These are phyloP conservation scores for Coregonus suidteri DNA, from an alignment of 2,797 vertebrate genomes.

Conservation along the genomic window DNA sequence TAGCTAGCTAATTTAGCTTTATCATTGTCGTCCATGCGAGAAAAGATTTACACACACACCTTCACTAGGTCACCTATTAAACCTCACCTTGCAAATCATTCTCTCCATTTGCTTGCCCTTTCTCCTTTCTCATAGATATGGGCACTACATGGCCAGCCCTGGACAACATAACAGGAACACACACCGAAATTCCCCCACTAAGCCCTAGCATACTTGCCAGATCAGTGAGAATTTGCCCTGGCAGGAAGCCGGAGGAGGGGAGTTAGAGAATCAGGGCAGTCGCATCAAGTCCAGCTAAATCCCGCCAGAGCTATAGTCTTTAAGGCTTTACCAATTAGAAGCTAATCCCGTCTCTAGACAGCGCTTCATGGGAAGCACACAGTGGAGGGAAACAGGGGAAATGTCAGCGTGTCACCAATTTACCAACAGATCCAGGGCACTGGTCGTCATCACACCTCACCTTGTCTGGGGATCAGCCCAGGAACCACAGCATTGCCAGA, in stretches of 20 bases:
- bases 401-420: constrained; percentile 57
- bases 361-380: not conserved
- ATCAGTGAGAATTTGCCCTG: constrained; percentile 21
- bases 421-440: not conserved
- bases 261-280: constrained; percentile 20
- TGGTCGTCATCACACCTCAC: constrained; percentile 55
- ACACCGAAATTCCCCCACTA: not conserved
- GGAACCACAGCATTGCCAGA: constrained; percentile 82
- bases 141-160: not conserved
- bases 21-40: no score
- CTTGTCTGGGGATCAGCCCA: constrained; percentile 74
- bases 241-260: constrained; percentile 17
- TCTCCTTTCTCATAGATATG: constrained; percentile 8
- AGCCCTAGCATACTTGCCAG: not conserved
- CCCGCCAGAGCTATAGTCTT: constrained; percentile 41
- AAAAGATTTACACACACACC: not conserved
- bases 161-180: no score
- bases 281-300: constrained; percentile 45
- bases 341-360: constrained; percentile 61
- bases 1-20: no score
- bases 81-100: not conserved
- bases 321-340: constrained; percentile 62
- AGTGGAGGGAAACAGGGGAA: constrained; percentile 27
- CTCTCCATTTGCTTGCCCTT: not conserved
- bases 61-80: not conserved